A percentile compares a stretch with the other conserved stretches of the same genome.
Evolutionary conservation across 2,888 invertebrate genomes (phyloP).

Genomic region (Ochropleura leucogaster): DNA sequence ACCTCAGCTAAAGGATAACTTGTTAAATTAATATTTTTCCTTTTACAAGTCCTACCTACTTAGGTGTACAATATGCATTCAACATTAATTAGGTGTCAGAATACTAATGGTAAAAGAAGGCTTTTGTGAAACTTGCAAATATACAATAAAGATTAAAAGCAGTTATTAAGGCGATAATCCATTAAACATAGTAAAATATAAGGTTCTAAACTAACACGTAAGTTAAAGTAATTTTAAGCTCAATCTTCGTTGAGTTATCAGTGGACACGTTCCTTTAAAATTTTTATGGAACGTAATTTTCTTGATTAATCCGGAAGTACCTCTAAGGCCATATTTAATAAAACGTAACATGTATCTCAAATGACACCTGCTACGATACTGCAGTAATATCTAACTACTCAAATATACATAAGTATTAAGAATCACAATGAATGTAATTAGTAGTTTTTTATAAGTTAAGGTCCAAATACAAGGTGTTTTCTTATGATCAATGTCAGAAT

Average conservation of each 20-base stretch:
- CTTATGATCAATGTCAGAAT: conserved; percentile 55
- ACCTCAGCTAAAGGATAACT: conserved; percentile 4
- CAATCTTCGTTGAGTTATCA: not conserved
- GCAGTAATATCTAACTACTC: not conserved
- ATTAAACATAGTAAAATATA: not conserved
- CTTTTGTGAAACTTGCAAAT: not conserved
- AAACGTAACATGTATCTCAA: conserved; percentile 4
- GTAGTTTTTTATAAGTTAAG: conserved; percentile 10
- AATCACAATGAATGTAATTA: conserved; percentile 10
- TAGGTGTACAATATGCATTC: no score
- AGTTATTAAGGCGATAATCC: not conserved
- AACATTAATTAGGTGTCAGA: conserved; percentile 7
- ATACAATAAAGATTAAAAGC: no score
- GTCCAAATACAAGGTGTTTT: conserved; percentile 52
- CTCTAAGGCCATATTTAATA: not conserved
- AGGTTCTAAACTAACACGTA: not conserved
- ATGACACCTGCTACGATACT: not conserved
- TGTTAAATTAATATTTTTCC: conserved; percentile 11
- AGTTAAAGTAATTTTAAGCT: not conserved
- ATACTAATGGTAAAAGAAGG: not conserved
- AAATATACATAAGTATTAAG: not conserved
- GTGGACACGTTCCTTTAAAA: not conserved
- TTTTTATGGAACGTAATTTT: conserved; percentile 15
- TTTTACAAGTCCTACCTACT: no score
- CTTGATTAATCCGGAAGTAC: conserved; percentile 1